Conservation (phyloP, 2,888 invertebrate species). For the Amblyjoppa proteus region DNA sequence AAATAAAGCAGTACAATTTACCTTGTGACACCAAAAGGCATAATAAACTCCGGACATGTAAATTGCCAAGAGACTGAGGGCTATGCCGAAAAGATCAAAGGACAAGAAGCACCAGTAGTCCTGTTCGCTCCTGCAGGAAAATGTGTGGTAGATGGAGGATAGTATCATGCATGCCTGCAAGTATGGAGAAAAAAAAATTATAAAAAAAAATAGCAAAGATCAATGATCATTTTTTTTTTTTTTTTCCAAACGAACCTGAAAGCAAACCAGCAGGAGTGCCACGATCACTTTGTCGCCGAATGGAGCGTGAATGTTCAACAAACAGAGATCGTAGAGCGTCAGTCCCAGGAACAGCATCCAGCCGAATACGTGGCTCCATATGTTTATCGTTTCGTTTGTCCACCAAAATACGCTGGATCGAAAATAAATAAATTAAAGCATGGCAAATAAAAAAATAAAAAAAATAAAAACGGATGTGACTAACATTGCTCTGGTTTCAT, state of each 20-base stretch:
- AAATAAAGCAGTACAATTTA: slow-evolving; percentile 85
- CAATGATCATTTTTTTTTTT: neutral
- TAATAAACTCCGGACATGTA: slow-evolving; percentile 98
- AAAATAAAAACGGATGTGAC: too few species aligned
- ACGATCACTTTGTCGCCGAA: slow-evolving; percentile 94
- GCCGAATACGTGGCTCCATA: slow-evolving; percentile 98
- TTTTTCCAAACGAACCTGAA: slow-evolving; percentile 88
- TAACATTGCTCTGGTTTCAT: neutral
- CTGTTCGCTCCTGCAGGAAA: slow-evolving; percentile 95
- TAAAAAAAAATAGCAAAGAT: neutral
- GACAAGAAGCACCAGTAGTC: slow-evolving; percentile 95
- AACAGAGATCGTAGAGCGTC: slow-evolving; percentile 93
- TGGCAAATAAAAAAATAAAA: neutral
- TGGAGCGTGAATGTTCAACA: slow-evolving; percentile 92
- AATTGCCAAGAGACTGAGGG: slow-evolving; percentile 96
- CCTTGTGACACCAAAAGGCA: slow-evolving; percentile 97
- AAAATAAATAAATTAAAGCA: slow-evolving; percentile 20
- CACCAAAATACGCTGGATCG: slow-evolving; percentile 95
- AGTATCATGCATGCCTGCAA: slow-evolving; percentile 96
- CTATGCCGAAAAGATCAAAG: slow-evolving; percentile 97
- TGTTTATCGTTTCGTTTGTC: slow-evolving; percentile 99
- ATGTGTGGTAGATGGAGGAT: slow-evolving; percentile 97
- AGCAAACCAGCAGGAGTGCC: slow-evolving; percentile 93
- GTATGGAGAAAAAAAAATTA: neutral
- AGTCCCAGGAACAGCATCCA: slow-evolving; percentile 93